Conservation (phyloP, 2,888 invertebrate genomes). For the Eurytoma californica region DNA sequence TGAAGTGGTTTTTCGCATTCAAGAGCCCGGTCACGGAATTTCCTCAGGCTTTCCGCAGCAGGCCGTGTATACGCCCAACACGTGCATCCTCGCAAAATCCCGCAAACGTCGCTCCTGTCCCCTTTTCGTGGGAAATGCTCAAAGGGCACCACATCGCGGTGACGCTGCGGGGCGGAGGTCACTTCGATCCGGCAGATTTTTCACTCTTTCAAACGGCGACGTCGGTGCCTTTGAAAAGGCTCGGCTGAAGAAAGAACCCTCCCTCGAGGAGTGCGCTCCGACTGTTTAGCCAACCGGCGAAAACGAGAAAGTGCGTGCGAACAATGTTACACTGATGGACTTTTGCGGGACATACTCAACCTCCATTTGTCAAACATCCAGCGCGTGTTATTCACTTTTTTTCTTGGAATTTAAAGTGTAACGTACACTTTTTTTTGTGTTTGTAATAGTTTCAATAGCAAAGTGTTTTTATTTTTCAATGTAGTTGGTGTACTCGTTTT, state of each 20-base stretch:
- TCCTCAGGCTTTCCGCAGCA: neutral
- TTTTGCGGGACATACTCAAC: neutral
- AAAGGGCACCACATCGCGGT: neutral
- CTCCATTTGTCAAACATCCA: too few relatives aligned
- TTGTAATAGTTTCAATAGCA: too few relatives aligned
- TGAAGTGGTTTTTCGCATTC: slow-evolving; percentile 18
- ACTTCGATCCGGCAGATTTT: neutral
- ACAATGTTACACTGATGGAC: neutral
- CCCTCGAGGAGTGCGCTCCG: neutral
- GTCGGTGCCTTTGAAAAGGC: slow-evolving; percentile 9
- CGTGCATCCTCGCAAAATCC: neutral
- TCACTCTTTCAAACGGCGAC: slow-evolving; percentile 2
- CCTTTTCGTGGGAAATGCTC: slow-evolving; percentile 11
- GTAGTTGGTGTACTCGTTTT: too few relatives aligned
- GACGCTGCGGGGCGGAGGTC: neutral
- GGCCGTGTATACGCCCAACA: neutral
- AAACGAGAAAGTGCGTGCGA: slow-evolving; percentile 16
- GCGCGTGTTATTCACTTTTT: too few relatives aligned
- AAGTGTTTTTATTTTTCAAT: too few relatives aligned
- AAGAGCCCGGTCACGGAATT: neutral
- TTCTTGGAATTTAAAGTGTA: too few relatives aligned
- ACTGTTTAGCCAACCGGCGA: neutral
- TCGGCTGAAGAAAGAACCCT: slow-evolving; percentile 1
- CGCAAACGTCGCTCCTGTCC: neutral
- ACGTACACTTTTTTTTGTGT: too few relatives aligned